Conservation (phyloP, 2,113 vertebrate genomes). For the Bubo blakistoni region DNA sequence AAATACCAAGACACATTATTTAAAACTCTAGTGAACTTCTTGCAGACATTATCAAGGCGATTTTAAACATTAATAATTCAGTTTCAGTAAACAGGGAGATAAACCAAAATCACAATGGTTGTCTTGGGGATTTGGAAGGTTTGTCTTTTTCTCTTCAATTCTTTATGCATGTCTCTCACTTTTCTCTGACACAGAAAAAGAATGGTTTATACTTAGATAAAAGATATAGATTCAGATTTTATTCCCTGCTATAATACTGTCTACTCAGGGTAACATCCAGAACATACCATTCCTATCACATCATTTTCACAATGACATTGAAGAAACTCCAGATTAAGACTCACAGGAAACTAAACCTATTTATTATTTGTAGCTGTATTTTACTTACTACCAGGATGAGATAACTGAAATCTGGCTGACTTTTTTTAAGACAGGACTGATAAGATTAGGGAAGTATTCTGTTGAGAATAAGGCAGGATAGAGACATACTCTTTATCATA, state of each 20-base stretch:
- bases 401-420: neutral
- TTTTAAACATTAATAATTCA: constrained; percentile 37
- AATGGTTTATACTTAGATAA: neutral
- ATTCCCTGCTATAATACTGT: neutral
- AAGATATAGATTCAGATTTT: neutral
- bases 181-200: neutral
- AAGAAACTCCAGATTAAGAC: neutral
- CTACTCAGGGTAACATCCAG: neutral
- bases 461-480: neutral
- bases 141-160: neutral
- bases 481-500: neutral
- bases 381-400: neutral
- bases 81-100: constrained; percentile 25
- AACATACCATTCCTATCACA: neutral
- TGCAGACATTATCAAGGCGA: neutral
- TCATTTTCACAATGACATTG: neutral
- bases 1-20: constrained; percentile 34
- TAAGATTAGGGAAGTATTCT: neutral
- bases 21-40: constrained; percentile 27
- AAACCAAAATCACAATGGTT: neutral
- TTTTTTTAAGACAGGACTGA: neutral
- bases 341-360: neutral
- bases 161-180: neutral
- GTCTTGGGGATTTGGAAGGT: neutral
- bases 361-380: neutral